A percentile compares a stretch with the other conserved stretches of the same genome.
These are phyloP conservation scores for Planococcus citri DNA, from an alignment of 1,140 invertebrate species.

Conservation along the genomic window DNA sequence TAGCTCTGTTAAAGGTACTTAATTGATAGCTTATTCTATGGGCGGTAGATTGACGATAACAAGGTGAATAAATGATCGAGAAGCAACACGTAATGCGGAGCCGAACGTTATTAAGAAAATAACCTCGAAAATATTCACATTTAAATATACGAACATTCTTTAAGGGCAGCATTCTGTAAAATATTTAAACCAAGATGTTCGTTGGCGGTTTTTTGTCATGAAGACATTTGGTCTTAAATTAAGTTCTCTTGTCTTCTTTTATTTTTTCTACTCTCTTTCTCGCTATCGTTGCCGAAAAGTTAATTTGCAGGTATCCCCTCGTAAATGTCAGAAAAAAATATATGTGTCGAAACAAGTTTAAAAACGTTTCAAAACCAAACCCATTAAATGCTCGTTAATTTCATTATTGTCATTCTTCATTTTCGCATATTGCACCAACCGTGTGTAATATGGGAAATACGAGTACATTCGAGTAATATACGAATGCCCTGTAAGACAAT, in stretches of 20 bases:
- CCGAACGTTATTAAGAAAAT: constrained; percentile 7
- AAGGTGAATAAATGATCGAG: not conserved
- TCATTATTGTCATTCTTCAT: not conserved
- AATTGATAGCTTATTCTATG: constrained; percentile 3
- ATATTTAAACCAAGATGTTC: not conserved
- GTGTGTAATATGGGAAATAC: too few species aligned
- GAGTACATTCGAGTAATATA: too few species aligned
- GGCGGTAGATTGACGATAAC: constrained; percentile 1
- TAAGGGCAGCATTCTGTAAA: not conserved
- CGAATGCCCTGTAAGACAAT: too few species aligned
- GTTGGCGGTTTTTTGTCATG: not conserved
- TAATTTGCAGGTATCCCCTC: not conserved
- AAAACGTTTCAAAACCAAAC: not conserved
- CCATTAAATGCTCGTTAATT: constrained; percentile 7
- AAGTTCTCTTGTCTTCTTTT: not conserved
- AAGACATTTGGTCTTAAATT: not conserved
- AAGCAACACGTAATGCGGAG: constrained; percentile 1
- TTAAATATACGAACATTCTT: not conserved
- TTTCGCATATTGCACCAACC: not conserved
- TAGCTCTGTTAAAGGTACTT: not conserved
- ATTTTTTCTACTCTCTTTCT: too few species aligned
- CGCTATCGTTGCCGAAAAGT: not conserved
- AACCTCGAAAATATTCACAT: not conserved
- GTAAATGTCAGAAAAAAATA: not conserved
- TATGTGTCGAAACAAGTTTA: not conserved